Evolutionary conservation across 2,113 vertebrate species (phyloP).

Genomic region (Gymnogyps californianus): DNA sequence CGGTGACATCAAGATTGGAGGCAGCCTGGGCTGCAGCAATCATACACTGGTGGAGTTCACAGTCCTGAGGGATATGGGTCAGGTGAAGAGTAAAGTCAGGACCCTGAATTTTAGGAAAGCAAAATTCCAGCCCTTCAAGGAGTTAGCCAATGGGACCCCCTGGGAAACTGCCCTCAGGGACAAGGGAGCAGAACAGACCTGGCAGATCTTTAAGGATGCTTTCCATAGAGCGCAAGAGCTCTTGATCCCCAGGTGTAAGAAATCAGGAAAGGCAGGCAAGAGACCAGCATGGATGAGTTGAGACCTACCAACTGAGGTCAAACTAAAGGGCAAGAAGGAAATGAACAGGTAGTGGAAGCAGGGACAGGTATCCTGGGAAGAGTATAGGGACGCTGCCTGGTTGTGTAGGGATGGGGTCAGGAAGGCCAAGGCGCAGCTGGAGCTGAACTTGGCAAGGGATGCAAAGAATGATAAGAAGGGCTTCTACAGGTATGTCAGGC

Average conservation of each 20-base stretch:
- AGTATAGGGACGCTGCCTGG: neutral
- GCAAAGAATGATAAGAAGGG: neutral
- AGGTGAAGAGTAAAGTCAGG: neutral
- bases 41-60: neutral
- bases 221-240: neutral
- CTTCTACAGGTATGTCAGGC: neutral
- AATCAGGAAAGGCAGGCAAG: neutral
- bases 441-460: neutral
- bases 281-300: neutral
- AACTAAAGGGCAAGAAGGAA: neutral
- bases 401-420: neutral
- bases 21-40: neutral
- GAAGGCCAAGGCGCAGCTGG: rapidly evolving
- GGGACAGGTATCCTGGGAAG: neutral
- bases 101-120: neutral
- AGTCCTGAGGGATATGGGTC: neutral
- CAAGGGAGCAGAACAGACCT: neutral
- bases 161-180: neutral
- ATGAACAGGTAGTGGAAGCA: neutral
- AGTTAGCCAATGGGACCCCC: too few relatives aligned
- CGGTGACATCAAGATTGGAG: neutral
- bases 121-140: neutral
- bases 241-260: neutral
- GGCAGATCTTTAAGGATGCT: neutral
- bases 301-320: neutral